Evolutionary conservation across 2,113 vertebrate genomes (phyloP).

Genomic region (Scortum barcoo): DNA sequence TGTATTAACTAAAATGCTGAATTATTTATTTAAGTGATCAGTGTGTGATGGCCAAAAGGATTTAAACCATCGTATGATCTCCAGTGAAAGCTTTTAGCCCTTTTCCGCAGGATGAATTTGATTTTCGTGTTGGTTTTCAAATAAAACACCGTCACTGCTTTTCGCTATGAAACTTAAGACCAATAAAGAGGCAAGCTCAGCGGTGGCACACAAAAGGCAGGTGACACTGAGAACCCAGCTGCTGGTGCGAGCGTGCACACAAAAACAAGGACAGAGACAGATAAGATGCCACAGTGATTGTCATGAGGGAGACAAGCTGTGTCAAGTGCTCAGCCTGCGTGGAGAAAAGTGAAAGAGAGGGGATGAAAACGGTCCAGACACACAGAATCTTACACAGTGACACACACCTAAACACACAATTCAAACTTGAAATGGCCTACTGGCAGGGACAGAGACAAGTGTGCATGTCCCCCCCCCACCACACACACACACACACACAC

Average conservation of each 20-base stretch:
- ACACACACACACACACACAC: slow-evolving; percentile 11
- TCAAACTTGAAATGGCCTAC: slow-evolving; percentile 41
- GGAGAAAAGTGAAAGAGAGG: slow-evolving; percentile 38
- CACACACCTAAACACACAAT: slow-evolving; percentile 35
- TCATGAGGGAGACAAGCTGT: slow-evolving; percentile 63
- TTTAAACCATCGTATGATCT: slow-evolving; percentile 4
- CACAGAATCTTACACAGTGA: slow-evolving; percentile 44
- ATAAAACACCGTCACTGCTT: not conserved
- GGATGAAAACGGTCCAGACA: slow-evolving; percentile 33
- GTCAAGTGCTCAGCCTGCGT: slow-evolving; percentile 70
- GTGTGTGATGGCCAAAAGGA: not conserved
- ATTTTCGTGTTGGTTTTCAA: not conserved
- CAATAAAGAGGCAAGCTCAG: slow-evolving; percentile 34
- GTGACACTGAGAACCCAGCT: slow-evolving; percentile 50
- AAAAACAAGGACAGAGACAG: slow-evolving; percentile 52
- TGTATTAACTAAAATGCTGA: not conserved
- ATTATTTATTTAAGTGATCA: not conserved
- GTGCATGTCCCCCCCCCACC: slow-evolving; percentile 18
- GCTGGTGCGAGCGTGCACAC: slow-evolving; percentile 22
- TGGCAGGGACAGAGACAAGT: slow-evolving; percentile 33
- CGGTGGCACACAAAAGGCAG: slow-evolving; percentile 28
- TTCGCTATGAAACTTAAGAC: slow-evolving; percentile 2
- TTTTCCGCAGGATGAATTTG: not conserved
- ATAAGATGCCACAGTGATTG: slow-evolving; percentile 55
- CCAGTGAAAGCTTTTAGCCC: slow-evolving; percentile 23